phyloP scores from a whole-genome alignment of 2,888 invertebrate species.

The Pristionchus entomophagus region DNA sequence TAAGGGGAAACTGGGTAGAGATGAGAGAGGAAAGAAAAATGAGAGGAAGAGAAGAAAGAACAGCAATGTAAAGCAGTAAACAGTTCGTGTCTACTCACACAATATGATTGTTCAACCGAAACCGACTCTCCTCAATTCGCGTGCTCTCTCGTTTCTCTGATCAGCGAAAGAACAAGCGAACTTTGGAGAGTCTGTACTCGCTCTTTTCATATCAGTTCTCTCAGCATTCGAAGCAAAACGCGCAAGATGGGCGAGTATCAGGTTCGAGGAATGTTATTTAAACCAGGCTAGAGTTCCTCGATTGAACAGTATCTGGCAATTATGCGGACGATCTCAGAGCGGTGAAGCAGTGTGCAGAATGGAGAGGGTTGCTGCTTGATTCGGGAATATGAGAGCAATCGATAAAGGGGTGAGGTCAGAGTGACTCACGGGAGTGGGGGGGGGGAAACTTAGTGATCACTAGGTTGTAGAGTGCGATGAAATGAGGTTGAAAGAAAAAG shows the following conservation, averaged over 20 bases:
- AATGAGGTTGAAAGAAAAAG: background rate
- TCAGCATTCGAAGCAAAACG: background rate
- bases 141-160: too few relatives aligned
- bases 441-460: background rate
- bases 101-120: too few relatives aligned
- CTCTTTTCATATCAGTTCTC: background rate
- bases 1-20: background rate
- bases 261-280: background rate
- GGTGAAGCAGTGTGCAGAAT: too few relatives aligned
- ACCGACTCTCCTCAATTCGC: too few relatives aligned
- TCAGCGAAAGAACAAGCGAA: too few relatives aligned
- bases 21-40: slow-evolving; percentile 27
- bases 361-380: too few relatives aligned
- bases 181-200: too few relatives aligned
- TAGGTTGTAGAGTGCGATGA: background rate
- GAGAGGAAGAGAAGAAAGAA: background rate
- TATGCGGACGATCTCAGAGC: too few relatives aligned
- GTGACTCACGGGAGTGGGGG: background rate
- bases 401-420: too few relatives aligned
- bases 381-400: too few relatives aligned
- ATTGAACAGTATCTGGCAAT: too few relatives aligned
- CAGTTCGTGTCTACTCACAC: background rate
- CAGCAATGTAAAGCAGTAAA: background rate
- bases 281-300: too few relatives aligned
- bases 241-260: background rate